These are phyloP conservation scores for Pandemis heparana DNA, from an alignment of 2,888 invertebrate species.

Conservation along the genomic window DNA sequence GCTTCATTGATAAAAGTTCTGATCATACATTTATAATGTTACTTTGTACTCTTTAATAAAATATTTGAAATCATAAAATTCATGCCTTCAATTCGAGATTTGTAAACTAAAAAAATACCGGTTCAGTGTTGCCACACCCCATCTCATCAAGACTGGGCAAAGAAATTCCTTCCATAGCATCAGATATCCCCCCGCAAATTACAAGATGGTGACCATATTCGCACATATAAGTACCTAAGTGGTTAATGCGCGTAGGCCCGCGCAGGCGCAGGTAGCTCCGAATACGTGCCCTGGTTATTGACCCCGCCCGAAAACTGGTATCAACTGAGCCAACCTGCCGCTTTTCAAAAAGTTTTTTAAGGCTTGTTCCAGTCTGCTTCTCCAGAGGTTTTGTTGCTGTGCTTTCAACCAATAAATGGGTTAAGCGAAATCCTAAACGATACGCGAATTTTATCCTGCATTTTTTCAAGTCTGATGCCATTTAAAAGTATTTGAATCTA, in stretches of 20 bases:
- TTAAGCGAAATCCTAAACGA: not conserved
- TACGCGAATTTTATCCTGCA: not conserved
- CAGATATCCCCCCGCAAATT: constrained; percentile 25
- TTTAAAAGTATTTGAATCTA: no score
- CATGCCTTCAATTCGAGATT: no score
- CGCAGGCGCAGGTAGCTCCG: constrained; percentile 51
- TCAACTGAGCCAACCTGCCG: constrained; percentile 47
- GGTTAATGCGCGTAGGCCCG: constrained; percentile 35
- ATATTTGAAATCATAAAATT: no score
- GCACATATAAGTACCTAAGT: constrained; percentile 33
- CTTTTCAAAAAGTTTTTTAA: constrained; percentile 38
- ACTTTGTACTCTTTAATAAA: no score
- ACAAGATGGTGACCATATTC: constrained; percentile 41
- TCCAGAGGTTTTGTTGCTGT: constrained; percentile 30
- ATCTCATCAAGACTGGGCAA: constrained; percentile 1
- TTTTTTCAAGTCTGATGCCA: no score
- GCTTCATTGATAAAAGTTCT: no score
- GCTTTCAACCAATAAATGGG: constrained; percentile 23
- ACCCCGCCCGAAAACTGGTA: constrained; percentile 67
- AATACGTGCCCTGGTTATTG: constrained; percentile 80
- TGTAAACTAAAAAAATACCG: not conserved
- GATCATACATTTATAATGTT: no score
- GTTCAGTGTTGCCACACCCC: not conserved
- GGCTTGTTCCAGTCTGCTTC: constrained; percentile 41
- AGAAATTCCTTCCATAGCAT: not conserved